A percentile compares a stretch with the other conserved stretches of the same genome.
Conservation (phyloP, 2,113 vertebrate genomes). For the Cairina moschata region DNA sequence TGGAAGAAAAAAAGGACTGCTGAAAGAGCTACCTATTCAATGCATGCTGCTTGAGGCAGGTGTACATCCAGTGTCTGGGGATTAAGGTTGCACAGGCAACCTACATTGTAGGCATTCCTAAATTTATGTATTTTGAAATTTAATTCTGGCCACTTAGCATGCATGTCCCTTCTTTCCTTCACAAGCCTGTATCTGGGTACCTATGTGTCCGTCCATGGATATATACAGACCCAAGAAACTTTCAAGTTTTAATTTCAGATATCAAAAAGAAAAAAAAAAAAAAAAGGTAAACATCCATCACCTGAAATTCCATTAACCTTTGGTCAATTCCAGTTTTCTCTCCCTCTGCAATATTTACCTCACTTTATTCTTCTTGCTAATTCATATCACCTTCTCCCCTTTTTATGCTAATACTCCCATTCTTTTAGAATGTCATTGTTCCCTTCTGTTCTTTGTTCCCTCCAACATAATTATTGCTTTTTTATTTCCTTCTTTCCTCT, state of each 20-base stretch:
- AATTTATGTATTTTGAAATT: neutral
- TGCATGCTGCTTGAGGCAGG: fast-evolving
- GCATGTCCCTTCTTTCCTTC: neutral
- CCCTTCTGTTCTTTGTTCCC: neutral
- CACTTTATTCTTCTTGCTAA: neutral
- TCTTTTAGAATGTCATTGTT: neutral
- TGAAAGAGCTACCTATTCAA: neutral
- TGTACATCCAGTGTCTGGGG: fast-evolving
- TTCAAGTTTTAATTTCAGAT: neutral
- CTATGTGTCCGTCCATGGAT: neutral
- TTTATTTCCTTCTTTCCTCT: neutral
- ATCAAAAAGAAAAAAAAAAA: fast-evolving
- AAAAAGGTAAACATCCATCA: neutral
- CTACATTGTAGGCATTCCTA: neutral
- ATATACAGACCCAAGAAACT: neutral
- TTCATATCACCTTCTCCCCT: neutral
- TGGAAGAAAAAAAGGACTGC: neutral
- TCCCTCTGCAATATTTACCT: neutral
- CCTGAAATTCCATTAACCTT: neutral
- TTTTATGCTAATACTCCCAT: neutral
- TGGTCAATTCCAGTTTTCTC: neutral
- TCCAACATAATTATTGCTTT: neutral
- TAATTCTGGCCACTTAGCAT: neutral
- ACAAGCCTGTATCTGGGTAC: fast-evolving
- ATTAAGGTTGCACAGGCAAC: neutral